Evolutionary conservation across 2,113 vertebrate species (phyloP), one percentile per base, ranked within the genome.

Genomic region (Salvelinus alpinus): DNA sequence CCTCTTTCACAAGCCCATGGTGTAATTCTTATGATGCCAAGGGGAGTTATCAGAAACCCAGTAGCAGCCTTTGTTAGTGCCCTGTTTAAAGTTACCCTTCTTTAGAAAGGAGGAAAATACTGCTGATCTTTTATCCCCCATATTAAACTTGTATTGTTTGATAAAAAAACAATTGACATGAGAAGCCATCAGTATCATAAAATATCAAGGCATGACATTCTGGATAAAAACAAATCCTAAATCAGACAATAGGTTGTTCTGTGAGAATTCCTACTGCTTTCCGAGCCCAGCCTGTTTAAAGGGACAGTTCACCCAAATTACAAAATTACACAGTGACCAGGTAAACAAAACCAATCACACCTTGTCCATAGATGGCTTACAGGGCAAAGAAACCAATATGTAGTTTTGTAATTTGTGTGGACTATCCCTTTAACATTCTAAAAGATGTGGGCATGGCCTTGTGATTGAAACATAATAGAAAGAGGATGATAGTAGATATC

Each of bases 31-130:
- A 7, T 70, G 27, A 29, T 75, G 78, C 78, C 67, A 78, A 82
- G 29, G 84, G 16, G 80, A 82, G 74, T 64, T 66, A 74, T 69
- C 70, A 73, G 82, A 87, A 87, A 89, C 76, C 75, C 71, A 65
- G 74, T 14, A 48, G 1, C 59, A 70, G 70, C 64, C 69, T 87
- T 88, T 84, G 80, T 81, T 59, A 8, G 71, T 38, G 24, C 70
- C 71, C 22, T 77, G 47, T 73, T 78, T 84, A 73, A 70, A 14
- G 59, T 78, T 83, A 78, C 71, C 25, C 27, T 70, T 34, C 64
- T 31, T 48, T 14, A 79, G 51, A 73, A 29, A 75, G 66, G 82
- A 78, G 77, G 67, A 74, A 86, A 86, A 80, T 20, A 57, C 12
- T 62, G 44, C 24, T 27, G n/a, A 38, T 70, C 75, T 59, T 70